Percentiles rank a stretch among this genome's conserved stretches.
Conservation (phyloP, 2,113 vertebrate species). For the Galemys pyrenaicus region DNA sequence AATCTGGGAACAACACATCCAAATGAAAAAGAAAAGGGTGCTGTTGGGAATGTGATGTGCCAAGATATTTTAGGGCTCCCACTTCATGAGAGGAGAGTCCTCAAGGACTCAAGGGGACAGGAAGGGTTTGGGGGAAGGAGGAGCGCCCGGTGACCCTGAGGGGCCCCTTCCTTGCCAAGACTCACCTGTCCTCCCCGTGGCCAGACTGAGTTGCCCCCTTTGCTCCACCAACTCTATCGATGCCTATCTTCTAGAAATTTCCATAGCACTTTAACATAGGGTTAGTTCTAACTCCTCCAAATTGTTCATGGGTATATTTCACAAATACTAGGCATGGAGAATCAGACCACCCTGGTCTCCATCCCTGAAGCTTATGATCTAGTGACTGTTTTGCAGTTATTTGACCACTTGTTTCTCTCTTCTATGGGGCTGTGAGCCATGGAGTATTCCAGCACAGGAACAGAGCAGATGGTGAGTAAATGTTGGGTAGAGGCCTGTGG, state of each 20-base stretch:
- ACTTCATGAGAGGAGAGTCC: not conserved
- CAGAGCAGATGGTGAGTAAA: not conserved
- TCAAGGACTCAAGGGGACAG: not conserved
- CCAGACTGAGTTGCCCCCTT: not conserved
- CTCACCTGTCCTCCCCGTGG: not conserved
- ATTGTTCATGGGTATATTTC: not conserved
- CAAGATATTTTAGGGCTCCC: not conserved
- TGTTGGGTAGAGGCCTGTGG: not conserved
- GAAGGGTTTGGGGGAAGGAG: not conserved
- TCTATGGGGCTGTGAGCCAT: not conserved
- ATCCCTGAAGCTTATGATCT: not conserved
- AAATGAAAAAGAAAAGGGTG: not conserved
- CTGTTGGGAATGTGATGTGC: not conserved
- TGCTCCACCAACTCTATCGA: not conserved
- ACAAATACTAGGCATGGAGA: not conserved
- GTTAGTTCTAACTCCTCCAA: not conserved
- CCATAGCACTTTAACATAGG: not conserved
- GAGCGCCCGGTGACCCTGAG: accelerated
- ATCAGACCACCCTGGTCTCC: not conserved
- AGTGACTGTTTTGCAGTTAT: not conserved
- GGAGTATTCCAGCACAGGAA: too few relatives aligned
- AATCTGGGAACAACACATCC: not conserved
- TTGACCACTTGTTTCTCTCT: not conserved
- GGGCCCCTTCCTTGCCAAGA: not conserved
- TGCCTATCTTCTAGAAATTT: not conserved